Evolutionary conservation across 2,797 vertebrate genomes (phyloP).

Genomic region (Nyctibius grandis): DNA sequence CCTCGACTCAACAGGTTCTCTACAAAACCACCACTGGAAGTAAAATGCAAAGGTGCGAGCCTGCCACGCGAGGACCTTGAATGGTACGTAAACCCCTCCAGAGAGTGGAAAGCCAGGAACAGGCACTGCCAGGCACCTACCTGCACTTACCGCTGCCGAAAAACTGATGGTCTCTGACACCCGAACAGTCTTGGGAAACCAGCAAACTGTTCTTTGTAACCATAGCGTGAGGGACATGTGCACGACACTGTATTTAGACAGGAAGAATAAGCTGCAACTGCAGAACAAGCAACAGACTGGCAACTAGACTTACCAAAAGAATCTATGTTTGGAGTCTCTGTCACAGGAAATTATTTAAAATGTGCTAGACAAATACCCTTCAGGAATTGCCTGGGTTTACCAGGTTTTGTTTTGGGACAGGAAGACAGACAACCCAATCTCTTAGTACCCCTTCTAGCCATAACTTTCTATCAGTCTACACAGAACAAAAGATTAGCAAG

Average conservation of each 20-base stretch:
- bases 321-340: background rate
- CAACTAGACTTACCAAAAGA: background rate
- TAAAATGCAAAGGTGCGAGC: background rate
- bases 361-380: background rate
- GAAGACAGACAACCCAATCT: accelerated
- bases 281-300: background rate
- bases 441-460: background rate
- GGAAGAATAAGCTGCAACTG: background rate
- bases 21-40: background rate
- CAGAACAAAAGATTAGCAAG: background rate
- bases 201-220: background rate
- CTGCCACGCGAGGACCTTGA: background rate
- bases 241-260: background rate
- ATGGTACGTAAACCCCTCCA: background rate
- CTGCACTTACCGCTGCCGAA: accelerated
- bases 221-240: accelerated
- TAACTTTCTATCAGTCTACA: background rate
- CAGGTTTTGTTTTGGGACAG: background rate
- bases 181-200: background rate
- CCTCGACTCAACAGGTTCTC: background rate
- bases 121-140: background rate
- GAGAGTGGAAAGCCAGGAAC: background rate
- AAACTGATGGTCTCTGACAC: background rate
- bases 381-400: background rate
- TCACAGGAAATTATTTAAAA: background rate